Evolutionary conservation across 1,140 invertebrate genomes (phyloP), one percentile per base, ranked within the genome.

Genomic region (Tenebrio molitor): DNA sequence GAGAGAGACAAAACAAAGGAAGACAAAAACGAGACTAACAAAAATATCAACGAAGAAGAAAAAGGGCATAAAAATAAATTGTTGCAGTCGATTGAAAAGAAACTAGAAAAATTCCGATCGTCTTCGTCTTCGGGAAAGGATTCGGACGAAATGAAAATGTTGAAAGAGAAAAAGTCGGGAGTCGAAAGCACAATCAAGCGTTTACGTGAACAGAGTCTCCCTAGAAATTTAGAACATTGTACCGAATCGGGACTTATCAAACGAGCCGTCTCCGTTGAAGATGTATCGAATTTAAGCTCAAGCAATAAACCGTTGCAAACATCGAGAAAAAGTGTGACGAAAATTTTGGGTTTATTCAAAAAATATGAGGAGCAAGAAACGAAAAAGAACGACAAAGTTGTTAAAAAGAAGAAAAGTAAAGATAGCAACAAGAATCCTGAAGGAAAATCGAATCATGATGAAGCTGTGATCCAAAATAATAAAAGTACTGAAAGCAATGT

Each of bases 301-400:
- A 78, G 78, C 1, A 46, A 64, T 64, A 82, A 78, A 78, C 44
- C 79, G 14, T 63, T 79, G 25, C 77, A 82, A 76, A 73, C 72
- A 71, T 83, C 81, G 76, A 88, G 85, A 85, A 88, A 86, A 86
- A 88, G 76, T 83, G 89, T 82, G 79, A 91, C 78, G 81, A 91
- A 88, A 74, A 90, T 93, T 64, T 82, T 93, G 14, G 91, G 91
- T 1, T 80, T 93, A 0, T 91, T 94, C 74, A 91, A 89, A 69
- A 92, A 90, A 77, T 87, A 88, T 76, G 91, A 90, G 78, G 85
- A 86, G 29, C 83, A 85, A 78, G 83, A 86, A 29, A 83, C 77
- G 68, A 74, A 77, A 70, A 82, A 81, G 75, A 78, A 74, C 16
- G 81, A 84, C 23, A 75, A 75, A 71, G 14, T 62, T 3, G 46